Conservation (phyloP, 2,113 vertebrate genomes). For the Engraulis encrasicolus region DNA sequence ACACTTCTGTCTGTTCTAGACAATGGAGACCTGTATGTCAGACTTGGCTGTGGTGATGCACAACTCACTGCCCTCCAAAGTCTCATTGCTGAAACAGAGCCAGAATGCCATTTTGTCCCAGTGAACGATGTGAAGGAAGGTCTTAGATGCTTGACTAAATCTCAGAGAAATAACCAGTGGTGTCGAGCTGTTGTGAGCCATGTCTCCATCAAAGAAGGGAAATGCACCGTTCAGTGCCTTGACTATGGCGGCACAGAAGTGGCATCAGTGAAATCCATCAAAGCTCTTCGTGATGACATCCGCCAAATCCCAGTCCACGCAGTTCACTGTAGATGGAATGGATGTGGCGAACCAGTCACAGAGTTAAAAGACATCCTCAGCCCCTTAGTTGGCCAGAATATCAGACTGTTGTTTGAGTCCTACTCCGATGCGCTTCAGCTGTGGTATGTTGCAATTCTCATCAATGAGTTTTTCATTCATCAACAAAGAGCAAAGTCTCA, state of each 20-base stretch:
- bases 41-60: constrained; percentile 63
- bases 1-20: constrained; percentile 68
- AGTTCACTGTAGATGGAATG: constrained; percentile 73
- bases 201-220: constrained; percentile 47
- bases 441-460: constrained; percentile 79
- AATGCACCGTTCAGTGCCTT: constrained; percentile 71
- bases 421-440: constrained; percentile 56
- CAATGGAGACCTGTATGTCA: constrained; percentile 72
- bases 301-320: constrained; percentile 70
- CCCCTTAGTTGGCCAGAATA: constrained; percentile 58
- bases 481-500: constrained; percentile 49
- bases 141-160: constrained; percentile 75
- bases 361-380: constrained; percentile 51
- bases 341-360: constrained; percentile 53
- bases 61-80: constrained; percentile 57
- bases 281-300: constrained; percentile 49
- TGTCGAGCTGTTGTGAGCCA: constrained; percentile 70
- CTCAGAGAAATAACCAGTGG: constrained; percentile 63
- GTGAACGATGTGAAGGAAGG: constrained; percentile 67
- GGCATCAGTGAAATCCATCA: constrained; percentile 61
- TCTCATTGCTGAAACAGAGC: constrained; percentile 58
- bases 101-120: constrained; percentile 46
- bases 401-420: constrained; percentile 73
- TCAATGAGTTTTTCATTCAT: constrained; percentile 56
- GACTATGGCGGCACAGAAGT: constrained; percentile 71